phyloP scores from a whole-genome alignment of 2,113 vertebrate species.

The Petrocephalus microphthalmus region DNA sequence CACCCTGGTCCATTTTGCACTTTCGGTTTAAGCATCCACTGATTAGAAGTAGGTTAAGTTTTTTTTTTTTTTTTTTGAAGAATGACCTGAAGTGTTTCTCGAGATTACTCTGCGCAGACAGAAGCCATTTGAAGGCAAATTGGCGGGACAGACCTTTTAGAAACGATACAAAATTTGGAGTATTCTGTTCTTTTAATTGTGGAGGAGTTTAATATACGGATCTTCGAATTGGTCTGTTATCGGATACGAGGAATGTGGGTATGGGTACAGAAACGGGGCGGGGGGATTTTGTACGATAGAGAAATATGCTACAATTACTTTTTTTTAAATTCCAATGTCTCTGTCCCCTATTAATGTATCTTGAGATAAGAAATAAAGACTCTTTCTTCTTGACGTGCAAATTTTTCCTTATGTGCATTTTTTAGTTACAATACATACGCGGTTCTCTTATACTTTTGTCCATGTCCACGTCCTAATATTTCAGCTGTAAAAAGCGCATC shows the following conservation, averaged over 20 bases:
- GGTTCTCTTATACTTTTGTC: not conserved
- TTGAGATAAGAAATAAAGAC: slow-evolving; percentile 66
- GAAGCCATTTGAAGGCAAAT: not conserved
- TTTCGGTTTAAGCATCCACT: not conserved
- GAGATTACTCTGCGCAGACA: not conserved
- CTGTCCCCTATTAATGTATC: slow-evolving; percentile 65
- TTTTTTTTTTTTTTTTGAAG: slow-evolving; percentile 36
- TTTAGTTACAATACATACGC: not conserved
- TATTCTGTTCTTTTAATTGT: slow-evolving; percentile 41
- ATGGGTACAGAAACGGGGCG: slow-evolving; percentile 33
- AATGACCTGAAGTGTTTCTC: slow-evolving; percentile 28
- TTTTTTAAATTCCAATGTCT: slow-evolving; percentile 64
- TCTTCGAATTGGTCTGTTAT: slow-evolving; percentile 45
- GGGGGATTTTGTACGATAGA: slow-evolving; percentile 54
- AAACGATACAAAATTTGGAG: slow-evolving; percentile 22
- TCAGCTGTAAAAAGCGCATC: not conserved
- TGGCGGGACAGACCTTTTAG: not conserved
- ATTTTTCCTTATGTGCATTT: slow-evolving; percentile 9
- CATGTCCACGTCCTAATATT: not conserved
- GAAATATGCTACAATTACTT: slow-evolving; percentile 50
- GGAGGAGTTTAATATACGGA: slow-evolving; percentile 44
- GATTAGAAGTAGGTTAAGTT: not conserved
- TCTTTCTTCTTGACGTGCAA: slow-evolving; percentile 53
- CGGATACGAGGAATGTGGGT: slow-evolving; percentile 3
- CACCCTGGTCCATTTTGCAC: not conserved